Evolutionary conservation across 2,797 vertebrate genomes (phyloP).

Genomic region (Falco peregrinus): DNA sequence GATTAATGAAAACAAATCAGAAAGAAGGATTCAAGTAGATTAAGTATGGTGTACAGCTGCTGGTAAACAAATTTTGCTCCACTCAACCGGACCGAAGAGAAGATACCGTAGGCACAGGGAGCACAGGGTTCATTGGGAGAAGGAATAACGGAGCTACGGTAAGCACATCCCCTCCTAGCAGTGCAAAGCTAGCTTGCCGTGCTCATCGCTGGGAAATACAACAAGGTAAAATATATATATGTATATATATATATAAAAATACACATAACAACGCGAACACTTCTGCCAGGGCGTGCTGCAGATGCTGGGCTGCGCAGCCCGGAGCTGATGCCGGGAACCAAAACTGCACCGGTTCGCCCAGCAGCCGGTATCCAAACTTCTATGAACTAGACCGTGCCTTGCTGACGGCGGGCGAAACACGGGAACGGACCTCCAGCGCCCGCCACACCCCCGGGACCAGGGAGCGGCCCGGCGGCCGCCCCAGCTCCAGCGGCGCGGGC

Average conservation of each 20-base stretch:
- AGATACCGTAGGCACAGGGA: neutral
- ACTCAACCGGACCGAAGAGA: neutral
- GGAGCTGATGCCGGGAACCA: neutral
- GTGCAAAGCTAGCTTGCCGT: no score
- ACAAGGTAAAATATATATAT: no score
- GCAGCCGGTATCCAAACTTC: constrained; percentile 51
- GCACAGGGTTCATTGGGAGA: neutral
- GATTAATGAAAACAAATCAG: neutral
- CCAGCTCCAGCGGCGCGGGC: no score
- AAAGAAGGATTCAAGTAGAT: neutral
- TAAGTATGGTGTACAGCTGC: neutral
- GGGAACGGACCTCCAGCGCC: no score
- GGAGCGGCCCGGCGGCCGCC: neutral
- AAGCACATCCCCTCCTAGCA: neutral
- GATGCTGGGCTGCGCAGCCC: no score
- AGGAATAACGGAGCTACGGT: neutral
- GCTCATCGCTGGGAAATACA: neutral
- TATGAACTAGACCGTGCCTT: no score
- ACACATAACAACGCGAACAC: no score
- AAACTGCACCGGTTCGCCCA: neutral
- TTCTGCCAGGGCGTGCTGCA: neutral
- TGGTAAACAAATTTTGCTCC: constrained; percentile 37
- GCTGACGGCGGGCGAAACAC: no score
- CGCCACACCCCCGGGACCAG: neutral
- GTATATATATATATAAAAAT: no score